Evolutionary conservation across 2,888 invertebrate species (phyloP), one percentile per base, ranked within the genome.

Genomic region (Marronus borbonicus): DNA sequence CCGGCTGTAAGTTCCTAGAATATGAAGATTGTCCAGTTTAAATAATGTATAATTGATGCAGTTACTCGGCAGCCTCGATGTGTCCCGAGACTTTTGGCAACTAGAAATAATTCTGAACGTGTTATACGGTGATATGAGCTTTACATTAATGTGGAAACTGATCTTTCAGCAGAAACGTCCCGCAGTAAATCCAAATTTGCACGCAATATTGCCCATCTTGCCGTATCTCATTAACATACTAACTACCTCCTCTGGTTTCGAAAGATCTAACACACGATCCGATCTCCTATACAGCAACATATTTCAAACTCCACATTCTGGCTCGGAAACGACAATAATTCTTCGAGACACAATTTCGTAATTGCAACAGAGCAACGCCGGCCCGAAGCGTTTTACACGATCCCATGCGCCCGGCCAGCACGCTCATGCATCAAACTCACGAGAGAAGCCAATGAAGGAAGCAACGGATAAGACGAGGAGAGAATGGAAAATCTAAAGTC

Each of bases 291-390:
- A 31, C 44, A 24, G 49, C 62, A 28, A 24, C 60, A 49, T 74
- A 74, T 62, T 60, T 74, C 60, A 60, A 24, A 74, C 44, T 62
- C 62, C 60, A 60, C 72, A 60, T 60, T 74, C 58, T 74, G 44
- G 55, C 72, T 60, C 28, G 44, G 72, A 74, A 74, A 74, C 72
- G 72, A 74, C 72, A 74, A 74, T 74, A 74, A 74, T 62, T 74
- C 72, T 74, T 62, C 72, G 72, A 44, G 72, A 74, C 72, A 74
- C 60, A 74, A 74, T 74, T 74, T 60, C 49, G 72, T 74, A 74
- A 74, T 60, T 74, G 60, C 72, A 55, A 24, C 17, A 31, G 72
- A 44, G 72, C 39, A 60, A 74, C 72, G 20, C 36, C 39, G 24
- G 20, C 72, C 60, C 44, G 44, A 39, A 74, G 72, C 72, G 44